Percentiles rank a stretch among this genome's conserved stretches.
phyloP scores from a whole-genome alignment of 2,888 invertebrate genomes.

The Cephus sareptanus region DNA sequence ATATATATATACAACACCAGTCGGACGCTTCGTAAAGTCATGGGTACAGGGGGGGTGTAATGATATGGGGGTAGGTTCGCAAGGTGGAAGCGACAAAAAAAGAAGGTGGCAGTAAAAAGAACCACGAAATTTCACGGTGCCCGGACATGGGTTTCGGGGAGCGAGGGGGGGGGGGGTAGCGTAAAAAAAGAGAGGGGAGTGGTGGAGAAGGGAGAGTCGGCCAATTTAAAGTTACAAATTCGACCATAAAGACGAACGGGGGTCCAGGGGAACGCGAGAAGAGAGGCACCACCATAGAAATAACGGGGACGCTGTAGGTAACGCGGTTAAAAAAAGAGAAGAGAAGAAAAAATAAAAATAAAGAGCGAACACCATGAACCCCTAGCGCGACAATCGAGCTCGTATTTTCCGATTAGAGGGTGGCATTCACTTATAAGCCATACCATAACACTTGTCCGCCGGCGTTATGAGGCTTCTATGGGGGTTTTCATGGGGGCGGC shows the following conservation, averaged over 20 bases:
- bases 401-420: slow-evolving; percentile 66
- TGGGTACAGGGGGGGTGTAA: too few relatives aligned
- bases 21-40: too few relatives aligned
- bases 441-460: slow-evolving; percentile 65
- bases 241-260: slow-evolving; percentile 49
- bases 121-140: slow-evolving; percentile 41
- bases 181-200: background rate
- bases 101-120: slow-evolving; percentile 27
- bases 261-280: slow-evolving; percentile 6
- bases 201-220: slow-evolving; percentile 13
- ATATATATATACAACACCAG: too few relatives aligned
- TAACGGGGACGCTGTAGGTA: slow-evolving; percentile 16
- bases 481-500: slow-evolving; percentile 15
- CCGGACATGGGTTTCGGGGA: slow-evolving; percentile 25
- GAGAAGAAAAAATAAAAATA: slow-evolving; percentile 3
- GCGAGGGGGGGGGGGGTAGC: slow-evolving; percentile 6
- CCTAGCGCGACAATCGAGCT: slow-evolving; percentile 58
- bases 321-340: slow-evolving; percentile 39
- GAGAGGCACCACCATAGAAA: slow-evolving; percentile 57
- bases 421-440: slow-evolving; percentile 66
- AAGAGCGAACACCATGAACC: slow-evolving; percentile 36
- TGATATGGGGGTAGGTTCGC: too few relatives aligned
- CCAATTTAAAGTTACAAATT: slow-evolving; percentile 65
- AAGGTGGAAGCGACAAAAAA: too few relatives aligned
- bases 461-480: slow-evolving; percentile 57